phyloP scores from a whole-genome alignment of 2,888 invertebrate species.

The Drosophila paramelanica region DNA sequence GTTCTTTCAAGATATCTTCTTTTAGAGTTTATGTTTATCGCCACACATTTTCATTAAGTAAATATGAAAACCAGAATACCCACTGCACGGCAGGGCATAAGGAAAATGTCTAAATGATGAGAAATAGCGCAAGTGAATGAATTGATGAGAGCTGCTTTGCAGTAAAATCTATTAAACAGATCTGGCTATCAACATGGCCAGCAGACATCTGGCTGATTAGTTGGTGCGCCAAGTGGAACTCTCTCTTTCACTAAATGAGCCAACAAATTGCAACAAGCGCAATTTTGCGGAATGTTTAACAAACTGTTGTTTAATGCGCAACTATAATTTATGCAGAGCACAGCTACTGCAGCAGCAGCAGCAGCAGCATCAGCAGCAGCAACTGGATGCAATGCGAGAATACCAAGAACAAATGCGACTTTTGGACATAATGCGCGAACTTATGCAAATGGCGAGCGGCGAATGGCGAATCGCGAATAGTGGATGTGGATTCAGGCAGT shows the following conservation, averaged over 20 bases:
- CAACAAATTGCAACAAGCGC: conserved; percentile 73
- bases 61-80: background rate
- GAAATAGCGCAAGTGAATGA: conserved; percentile 41
- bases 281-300: conserved; percentile 65
- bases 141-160: conserved; percentile 37
- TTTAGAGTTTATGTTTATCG: too few relatives aligned
- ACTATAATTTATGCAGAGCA: conserved; percentile 70
- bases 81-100: background rate
- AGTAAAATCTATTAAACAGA: conserved; percentile 45
- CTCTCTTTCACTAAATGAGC: conserved; percentile 73
- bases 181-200: conserved; percentile 8
- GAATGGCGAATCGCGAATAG: background rate
- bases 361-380: background rate
- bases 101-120: conserved; percentile 42
- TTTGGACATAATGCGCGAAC: conserved; percentile 82
- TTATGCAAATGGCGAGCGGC: conserved; percentile 71
- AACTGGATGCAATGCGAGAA: conserved; percentile 23
- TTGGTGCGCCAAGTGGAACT: conserved; percentile 56
- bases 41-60: too few relatives aligned
- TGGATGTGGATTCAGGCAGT: conserved; percentile 29
- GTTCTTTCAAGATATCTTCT: background rate
- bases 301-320: conserved; percentile 73
- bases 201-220: conserved; percentile 31
- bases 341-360: conserved; percentile 25
- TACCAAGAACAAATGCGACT: conserved; percentile 79